Evolutionary conservation across 2,888 invertebrate species (phyloP).

Genomic region (Drosophila planitibia): DNA sequence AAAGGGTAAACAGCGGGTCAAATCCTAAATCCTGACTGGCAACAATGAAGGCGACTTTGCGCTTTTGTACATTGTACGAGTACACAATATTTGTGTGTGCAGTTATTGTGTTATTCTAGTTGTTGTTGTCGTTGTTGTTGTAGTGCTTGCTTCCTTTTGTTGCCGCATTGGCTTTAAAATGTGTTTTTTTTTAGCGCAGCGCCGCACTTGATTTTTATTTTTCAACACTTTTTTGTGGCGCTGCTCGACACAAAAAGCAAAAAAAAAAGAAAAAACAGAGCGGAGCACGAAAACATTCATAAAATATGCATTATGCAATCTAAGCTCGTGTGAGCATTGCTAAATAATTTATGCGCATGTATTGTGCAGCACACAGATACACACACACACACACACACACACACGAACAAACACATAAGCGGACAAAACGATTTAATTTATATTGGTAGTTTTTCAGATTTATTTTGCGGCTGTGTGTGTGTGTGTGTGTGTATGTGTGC

Average conservation of each 20-base stretch:
- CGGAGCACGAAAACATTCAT: slow-evolving; percentile 73
- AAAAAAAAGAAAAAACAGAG: slow-evolving; percentile 19
- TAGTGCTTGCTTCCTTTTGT: slow-evolving; percentile 55
- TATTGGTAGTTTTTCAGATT: slow-evolving; percentile 68
- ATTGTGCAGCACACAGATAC: slow-evolving; percentile 61
- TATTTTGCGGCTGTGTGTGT: slow-evolving; percentile 45
- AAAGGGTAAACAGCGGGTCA: slow-evolving; percentile 31
- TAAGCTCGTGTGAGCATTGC: slow-evolving; percentile 85
- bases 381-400: slow-evolving; percentile 33
- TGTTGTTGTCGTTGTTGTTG: slow-evolving; percentile 21
- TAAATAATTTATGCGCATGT: slow-evolving; percentile 84
- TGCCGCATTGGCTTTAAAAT: slow-evolving; percentile 78
- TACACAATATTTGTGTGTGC: slow-evolving; percentile 36
- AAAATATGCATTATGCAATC: slow-evolving; percentile 86
- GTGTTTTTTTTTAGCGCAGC: slow-evolving; percentile 44
- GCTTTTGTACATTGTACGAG: slow-evolving; percentile 46
- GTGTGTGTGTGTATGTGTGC: slow-evolving; percentile 8
- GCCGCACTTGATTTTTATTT: slow-evolving; percentile 65
- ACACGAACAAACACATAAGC: slow-evolving; percentile 21
- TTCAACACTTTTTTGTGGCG: slow-evolving; percentile 72
- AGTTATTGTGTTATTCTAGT: slow-evolving; percentile 14
- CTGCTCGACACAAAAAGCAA: slow-evolving; percentile 13
- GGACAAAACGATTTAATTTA: slow-evolving; percentile 48
- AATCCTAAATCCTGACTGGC: slow-evolving; percentile 65
- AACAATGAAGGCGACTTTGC: slow-evolving; percentile 55